phyloP scores from a whole-genome alignment of 2,888 invertebrate genomes.

The Drosophila longiperda region DNA sequence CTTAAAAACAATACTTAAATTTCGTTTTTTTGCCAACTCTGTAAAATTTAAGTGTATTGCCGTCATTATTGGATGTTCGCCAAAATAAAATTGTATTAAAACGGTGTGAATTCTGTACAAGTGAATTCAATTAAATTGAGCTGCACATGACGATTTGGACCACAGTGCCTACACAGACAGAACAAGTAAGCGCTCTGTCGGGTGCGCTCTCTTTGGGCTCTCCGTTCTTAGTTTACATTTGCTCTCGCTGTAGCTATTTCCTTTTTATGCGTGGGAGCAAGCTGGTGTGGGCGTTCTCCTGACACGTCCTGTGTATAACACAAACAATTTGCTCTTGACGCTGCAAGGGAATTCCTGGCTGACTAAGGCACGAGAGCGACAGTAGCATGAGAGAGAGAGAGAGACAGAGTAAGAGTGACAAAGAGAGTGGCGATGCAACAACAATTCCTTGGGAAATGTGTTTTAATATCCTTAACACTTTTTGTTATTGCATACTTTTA shows the following conservation, averaged over 20 bases:
- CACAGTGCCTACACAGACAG: constrained; percentile 39
- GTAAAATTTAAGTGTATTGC: not conserved
- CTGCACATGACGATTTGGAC: constrained; percentile 2
- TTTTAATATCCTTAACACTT: constrained; percentile 21
- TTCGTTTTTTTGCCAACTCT: not conserved
- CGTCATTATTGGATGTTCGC: not conserved
- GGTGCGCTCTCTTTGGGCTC: constrained; percentile 7
- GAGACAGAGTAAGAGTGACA: not conserved
- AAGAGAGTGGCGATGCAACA: constrained; percentile 30
- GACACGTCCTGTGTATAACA: constrained; percentile 71
- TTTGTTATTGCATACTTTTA: constrained; percentile 53
- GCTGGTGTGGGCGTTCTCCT: constrained; percentile 26
- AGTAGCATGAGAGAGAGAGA: not conserved
- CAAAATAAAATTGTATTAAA: not conserved
- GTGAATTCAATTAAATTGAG: not conserved
- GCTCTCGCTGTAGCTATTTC: constrained; percentile 12
- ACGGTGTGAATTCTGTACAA: not conserved
- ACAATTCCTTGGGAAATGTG: constrained; percentile 19
- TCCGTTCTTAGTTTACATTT: not conserved
- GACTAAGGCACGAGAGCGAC: constrained; percentile 8
- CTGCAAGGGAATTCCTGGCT: constrained; percentile 62
- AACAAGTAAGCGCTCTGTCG: constrained; percentile 13
- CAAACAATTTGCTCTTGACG: constrained; percentile 66
- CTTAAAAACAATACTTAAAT: not conserved
- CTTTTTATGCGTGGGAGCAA: constrained; percentile 66